Evolutionary conservation across 1,140 invertebrate species (phyloP).

Genomic region (Procambarus virginalis): DNA sequence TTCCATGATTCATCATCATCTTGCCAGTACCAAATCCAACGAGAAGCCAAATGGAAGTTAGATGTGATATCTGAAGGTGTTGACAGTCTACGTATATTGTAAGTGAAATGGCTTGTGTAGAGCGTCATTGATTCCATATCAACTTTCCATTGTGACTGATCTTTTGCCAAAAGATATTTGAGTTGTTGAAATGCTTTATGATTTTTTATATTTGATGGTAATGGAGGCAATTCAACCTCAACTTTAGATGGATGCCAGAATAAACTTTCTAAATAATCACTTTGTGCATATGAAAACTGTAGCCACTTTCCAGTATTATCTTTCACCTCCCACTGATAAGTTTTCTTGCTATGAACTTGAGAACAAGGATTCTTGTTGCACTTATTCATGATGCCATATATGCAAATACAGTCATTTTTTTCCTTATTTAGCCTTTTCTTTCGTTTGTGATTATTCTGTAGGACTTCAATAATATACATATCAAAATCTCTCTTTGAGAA

Average conservation of each 20-base stretch:
- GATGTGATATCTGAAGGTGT: constrained; percentile 60
- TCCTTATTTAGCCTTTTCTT: constrained; percentile 10
- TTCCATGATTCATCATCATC: constrained; percentile 38
- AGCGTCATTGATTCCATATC: constrained; percentile 56
- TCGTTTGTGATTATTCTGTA: constrained; percentile 31
- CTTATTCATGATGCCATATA: constrained; percentile 34
- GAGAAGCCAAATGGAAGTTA: constrained; percentile 26
- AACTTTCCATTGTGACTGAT: constrained; percentile 19
- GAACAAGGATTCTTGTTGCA: constrained; percentile 53
- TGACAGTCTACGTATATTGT: constrained; percentile 48
- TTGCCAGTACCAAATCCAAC: constrained; percentile 65
- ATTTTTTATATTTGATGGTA: neutral
- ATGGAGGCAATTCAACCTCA: constrained; percentile 12
- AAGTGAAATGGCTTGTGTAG: neutral
- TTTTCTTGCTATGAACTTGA: constrained; percentile 39
- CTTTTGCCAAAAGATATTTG: constrained; percentile 3
- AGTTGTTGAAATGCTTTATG: constrained; percentile 1
- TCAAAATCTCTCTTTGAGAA: constrained; percentile 2
- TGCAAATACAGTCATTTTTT: constrained; percentile 32
- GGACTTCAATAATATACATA: neutral
- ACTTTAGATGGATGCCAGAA: constrained; percentile 42
- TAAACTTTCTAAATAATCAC: constrained; percentile 47
- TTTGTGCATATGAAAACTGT: constrained; percentile 33
- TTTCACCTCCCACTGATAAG: constrained; percentile 56
- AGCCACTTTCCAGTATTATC: constrained; percentile 15